Evolutionary conservation across 2,797 vertebrate genomes (phyloP).

Genomic region (Girardinus metallicus): DNA sequence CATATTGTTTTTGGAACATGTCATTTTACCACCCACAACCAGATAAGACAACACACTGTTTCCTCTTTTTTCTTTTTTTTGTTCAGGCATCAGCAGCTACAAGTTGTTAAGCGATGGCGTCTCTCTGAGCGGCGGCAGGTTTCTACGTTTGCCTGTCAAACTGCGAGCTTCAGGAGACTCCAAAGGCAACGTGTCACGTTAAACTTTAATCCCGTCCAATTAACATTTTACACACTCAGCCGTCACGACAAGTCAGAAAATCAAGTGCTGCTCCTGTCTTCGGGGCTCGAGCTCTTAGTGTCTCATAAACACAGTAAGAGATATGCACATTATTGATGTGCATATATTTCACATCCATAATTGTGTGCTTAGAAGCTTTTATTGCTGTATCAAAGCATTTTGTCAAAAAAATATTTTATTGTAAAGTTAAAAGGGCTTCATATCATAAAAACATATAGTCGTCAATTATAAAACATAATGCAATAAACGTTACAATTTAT

Average conservation of each 20-base stretch:
- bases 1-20: conserved; percentile 32
- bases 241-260: neutral
- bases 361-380: too few relatives aligned
- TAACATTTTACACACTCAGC: neutral
- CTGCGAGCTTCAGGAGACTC: neutral
- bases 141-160: neutral
- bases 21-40: conserved; percentile 29
- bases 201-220: neutral
- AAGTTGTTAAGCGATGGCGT: conserved; percentile 12
- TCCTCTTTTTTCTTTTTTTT: neutral
- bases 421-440: too few relatives aligned
- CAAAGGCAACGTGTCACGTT: neutral
- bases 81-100: conserved; percentile 7
- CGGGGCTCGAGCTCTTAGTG: neutral
- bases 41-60: conserved; percentile 33
- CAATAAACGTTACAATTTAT: too few relatives aligned
- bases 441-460: too few relatives aligned
- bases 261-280: neutral
- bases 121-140: neutral
- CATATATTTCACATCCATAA: neutral
- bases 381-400: too few relatives aligned
- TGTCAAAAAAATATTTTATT: too few relatives aligned
- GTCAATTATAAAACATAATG: too few relatives aligned
- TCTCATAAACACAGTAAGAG: too few relatives aligned
- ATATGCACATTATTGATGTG: too few relatives aligned